Evolutionary conservation across 2,888 invertebrate species (phyloP).

Genomic region (Synanthedon tipuliformis): DNA sequence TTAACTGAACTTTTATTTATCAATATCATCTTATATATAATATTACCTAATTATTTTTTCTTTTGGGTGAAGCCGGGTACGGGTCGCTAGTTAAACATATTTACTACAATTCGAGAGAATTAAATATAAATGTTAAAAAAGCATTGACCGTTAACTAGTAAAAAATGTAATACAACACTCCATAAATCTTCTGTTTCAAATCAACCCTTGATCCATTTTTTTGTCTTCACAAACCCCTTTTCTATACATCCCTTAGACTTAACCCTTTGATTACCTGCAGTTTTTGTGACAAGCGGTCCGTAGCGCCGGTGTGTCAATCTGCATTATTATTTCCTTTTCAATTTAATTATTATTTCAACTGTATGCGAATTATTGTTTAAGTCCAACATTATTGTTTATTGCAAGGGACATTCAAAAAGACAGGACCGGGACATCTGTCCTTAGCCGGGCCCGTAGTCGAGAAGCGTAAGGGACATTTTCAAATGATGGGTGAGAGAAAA

Average conservation of each 20-base stretch:
- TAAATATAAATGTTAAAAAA: neutral
- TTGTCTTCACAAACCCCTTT: conserved; percentile 24
- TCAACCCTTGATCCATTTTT: conserved; percentile 42
- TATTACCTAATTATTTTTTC: too few species aligned
- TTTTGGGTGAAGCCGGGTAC: too few species aligned
- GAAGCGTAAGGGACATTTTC: too few species aligned
- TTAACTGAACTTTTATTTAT: too few species aligned
- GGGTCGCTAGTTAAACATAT: too few species aligned
- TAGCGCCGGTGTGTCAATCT: conserved; percentile 51
- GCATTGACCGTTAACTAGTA: conserved; percentile 30
- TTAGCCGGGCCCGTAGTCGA: too few species aligned
- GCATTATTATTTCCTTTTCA: conserved; percentile 37
- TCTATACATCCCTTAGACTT: conserved; percentile 12
- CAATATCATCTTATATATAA: too few species aligned
- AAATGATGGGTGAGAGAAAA: too few species aligned
- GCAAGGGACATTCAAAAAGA: too few species aligned
- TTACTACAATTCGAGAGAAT: too few species aligned
- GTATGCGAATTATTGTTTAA: neutral
- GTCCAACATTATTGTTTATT: neutral
- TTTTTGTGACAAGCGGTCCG: conserved; percentile 25
- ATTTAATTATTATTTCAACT: conserved; percentile 37
- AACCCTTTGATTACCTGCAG: conserved; percentile 64
- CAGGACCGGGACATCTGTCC: too few species aligned
- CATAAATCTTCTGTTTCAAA: conserved; percentile 34
- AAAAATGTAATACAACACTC: conserved; percentile 32